Evolutionary conservation across 2,888 invertebrate genomes (phyloP).

Genomic region (Sicus ferrugineus): DNA sequence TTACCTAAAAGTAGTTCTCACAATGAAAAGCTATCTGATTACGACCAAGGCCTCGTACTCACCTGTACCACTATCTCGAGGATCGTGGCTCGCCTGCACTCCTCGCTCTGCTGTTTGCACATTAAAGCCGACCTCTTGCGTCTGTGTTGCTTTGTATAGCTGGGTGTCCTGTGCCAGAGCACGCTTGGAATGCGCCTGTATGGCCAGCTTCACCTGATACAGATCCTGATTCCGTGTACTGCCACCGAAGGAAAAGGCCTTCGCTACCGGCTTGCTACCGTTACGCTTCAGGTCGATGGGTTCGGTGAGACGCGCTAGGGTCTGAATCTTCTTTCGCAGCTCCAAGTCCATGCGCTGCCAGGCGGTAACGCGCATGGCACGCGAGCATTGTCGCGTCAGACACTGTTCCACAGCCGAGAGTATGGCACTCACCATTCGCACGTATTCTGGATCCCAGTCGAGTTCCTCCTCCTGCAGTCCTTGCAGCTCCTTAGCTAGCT

Average conservation of each 20-base stretch:
- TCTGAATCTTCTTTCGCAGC: constrained; percentile 72
- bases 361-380: constrained; percentile 71
- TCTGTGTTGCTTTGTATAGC: constrained; percentile 60
- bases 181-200: constrained; percentile 64
- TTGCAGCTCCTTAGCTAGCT: constrained; percentile 60
- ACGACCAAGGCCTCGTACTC: constrained; percentile 42
- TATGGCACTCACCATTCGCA: constrained; percentile 71
- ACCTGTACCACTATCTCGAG: constrained; percentile 56
- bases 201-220: constrained; percentile 63
- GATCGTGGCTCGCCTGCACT: constrained; percentile 60
- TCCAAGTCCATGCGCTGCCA: constrained; percentile 73
- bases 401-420: constrained; percentile 75
- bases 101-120: constrained; percentile 57
- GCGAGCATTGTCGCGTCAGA: constrained; percentile 74
- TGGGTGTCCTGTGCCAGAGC: constrained; percentile 60
- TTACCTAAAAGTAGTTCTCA: constrained; percentile 58
- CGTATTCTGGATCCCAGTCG: constrained; percentile 68
- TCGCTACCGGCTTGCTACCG: constrained; percentile 54
- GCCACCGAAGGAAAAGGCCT: constrained; percentile 62
- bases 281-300: constrained; percentile 58
- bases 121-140: constrained; percentile 49
- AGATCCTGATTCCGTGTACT: constrained; percentile 64
- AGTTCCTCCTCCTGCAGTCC: constrained; percentile 63
- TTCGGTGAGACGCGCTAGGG: constrained; percentile 68
- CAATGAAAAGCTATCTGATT: background rate